Percentiles rank a stretch among this genome's conserved stretches.
phyloP scores from a whole-genome alignment of 2,888 invertebrate genomes.

The Adela reaumurella region DNA sequence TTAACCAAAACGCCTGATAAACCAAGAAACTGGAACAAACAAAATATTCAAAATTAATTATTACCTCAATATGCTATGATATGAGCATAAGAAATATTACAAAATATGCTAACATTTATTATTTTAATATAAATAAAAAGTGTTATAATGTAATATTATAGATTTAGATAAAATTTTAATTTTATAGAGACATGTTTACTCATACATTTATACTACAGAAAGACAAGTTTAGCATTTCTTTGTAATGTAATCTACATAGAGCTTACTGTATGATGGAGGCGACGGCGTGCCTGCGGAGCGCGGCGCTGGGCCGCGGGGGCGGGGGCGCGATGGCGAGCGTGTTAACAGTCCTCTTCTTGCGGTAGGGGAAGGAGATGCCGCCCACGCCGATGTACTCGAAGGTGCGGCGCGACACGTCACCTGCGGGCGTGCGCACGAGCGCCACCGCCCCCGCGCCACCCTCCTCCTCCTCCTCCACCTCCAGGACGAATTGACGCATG shows the following conservation, averaged over 20 bases:
- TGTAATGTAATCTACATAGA: too few relatives aligned
- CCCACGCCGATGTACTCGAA: slow-evolving; percentile 39
- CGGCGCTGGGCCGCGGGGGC: slow-evolving; percentile 75
- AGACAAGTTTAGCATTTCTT: too few relatives aligned
- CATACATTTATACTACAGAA: too few relatives aligned
- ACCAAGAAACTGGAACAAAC: too few relatives aligned
- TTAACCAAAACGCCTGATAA: not conserved
- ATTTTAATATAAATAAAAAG: not conserved
- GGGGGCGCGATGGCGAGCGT: slow-evolving; percentile 80
- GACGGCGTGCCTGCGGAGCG: slow-evolving; percentile 77
- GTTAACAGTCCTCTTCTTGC: slow-evolving; percentile 80
- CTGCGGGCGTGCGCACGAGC: slow-evolving; percentile 11
- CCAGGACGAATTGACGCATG: slow-evolving; percentile 95
- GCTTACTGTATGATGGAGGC: slow-evolving; percentile 81
- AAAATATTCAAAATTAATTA: too few relatives aligned
- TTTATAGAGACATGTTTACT: too few relatives aligned
- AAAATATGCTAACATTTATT: too few relatives aligned
- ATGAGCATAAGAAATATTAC: too few relatives aligned
- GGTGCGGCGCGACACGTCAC: slow-evolving; percentile 33
- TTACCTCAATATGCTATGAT: too few relatives aligned
- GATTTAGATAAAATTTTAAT: too few relatives aligned
- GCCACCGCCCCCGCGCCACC: slow-evolving; percentile 28
- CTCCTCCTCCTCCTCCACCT: slow-evolving; percentile 80
- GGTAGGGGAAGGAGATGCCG: slow-evolving; percentile 57
- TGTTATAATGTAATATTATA: not conserved